Base-by-base conservation (phyloP, 2,888 invertebrate genomes). In the Drosophila melanocephala region DNA sequence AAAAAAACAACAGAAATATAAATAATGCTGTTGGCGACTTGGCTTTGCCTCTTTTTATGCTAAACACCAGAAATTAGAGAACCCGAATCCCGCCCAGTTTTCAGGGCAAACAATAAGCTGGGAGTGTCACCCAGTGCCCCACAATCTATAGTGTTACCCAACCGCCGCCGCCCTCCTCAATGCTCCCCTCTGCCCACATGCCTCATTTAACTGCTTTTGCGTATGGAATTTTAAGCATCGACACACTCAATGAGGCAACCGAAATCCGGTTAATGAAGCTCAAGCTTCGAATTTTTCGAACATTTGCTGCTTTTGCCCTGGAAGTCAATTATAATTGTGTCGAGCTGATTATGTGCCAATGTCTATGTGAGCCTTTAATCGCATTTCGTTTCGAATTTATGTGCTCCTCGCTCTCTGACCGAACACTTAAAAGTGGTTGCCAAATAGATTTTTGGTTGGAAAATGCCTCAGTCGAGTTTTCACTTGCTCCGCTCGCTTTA, bases 21-120 rank as follows among this genome's bases (percentile, higher is more conserved):
- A 47, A 47, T 47, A 33, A 52, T 52, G 63, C 52, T 52, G 68
- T 72, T 64, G 70, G 64, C 70, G 79, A 69, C 72, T 72, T 75
- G 66, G 83, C 83, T 83, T 79, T 84, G 77, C 78, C 75, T 77
- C 77, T 68, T 83, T 81, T 70, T 85, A 81, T 83, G 85, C 88
- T 75, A 83, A 86, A 75, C 77, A 81, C 55, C 57, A 64, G 30
- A 74, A 58, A 74, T 64, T 62, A 60, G 16, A 28, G 33, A 33
- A 22, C 22, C 32, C 28, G 14, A 35, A 28, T 30, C 47, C 39
- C 51, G 47, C 65, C 64, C 59, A 56, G 22, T 30, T 39, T 39
- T 60, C 50, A 59, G 33, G 32, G 57, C 44, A 58, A 56, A 68
- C 58, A 62, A 62, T 74, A 50, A 62, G 44, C 53, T 80, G 81